Percentiles rank a stretch among this genome's conserved stretches.
phyloP scores from a whole-genome alignment of 2,888 invertebrate genomes.

The Masnerella sp. region DNA sequence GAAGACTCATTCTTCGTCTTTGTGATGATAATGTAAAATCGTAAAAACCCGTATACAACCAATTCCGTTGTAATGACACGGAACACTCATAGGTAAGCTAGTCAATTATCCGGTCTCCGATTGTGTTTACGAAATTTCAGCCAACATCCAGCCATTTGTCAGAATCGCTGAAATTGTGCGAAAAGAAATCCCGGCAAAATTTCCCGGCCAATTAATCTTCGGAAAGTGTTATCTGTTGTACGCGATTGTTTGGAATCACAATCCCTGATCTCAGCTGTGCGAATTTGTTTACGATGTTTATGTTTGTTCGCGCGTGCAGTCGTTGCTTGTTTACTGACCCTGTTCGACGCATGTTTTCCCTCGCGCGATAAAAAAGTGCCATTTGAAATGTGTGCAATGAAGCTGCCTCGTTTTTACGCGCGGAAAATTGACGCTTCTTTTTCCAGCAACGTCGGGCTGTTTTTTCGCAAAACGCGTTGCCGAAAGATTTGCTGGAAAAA shows the following conservation, averaged over 20 bases:
- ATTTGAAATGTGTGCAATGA: conserved; percentile 60
- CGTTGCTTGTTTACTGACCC: conserved; percentile 38
- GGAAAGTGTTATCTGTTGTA: conserved; percentile 20
- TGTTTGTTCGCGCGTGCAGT: conserved; percentile 24
- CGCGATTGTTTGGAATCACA: conserved; percentile 19
- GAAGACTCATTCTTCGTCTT: conserved; percentile 37
- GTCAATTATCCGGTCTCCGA: conserved; percentile 53
- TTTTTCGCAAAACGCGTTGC: no score
- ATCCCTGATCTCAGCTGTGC: conserved; percentile 33
- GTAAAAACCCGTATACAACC: conserved; percentile 36
- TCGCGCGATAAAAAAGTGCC: conserved; percentile 48
- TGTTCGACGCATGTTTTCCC: conserved; percentile 25
- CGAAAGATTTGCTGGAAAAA: no score
- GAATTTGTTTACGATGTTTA: conserved; percentile 27
- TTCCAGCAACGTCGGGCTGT: neutral
- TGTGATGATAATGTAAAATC: conserved; percentile 38
- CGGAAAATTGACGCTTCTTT: no score
- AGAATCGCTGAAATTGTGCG: neutral
- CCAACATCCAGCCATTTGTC: conserved; percentile 44
- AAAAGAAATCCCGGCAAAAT: neutral
- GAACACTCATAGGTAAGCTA: conserved; percentile 55
- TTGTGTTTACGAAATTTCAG: conserved; percentile 27
- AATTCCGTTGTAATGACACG: conserved; percentile 40
- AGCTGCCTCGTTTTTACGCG: conserved; percentile 55
- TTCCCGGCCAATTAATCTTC: no score